phyloP scores from a whole-genome alignment of 1,140 invertebrate genomes.

The Drosophila elegans region DNA sequence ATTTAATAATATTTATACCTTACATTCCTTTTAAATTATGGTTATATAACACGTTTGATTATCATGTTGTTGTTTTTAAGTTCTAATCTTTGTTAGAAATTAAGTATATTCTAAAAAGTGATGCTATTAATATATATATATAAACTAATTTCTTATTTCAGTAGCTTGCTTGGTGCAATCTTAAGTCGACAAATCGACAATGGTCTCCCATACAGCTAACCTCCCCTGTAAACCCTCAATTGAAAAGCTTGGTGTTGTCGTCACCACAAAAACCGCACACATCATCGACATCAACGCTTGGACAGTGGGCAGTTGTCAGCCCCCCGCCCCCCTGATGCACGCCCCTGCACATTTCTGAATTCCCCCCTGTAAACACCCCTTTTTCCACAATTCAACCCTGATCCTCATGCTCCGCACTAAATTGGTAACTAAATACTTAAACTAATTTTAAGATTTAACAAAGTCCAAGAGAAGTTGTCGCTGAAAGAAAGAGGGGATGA shows the following conservation, averaged over 20 bases:
- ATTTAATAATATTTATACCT: too few relatives aligned
- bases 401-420: slow-evolving; percentile 50
- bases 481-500: slow-evolving; percentile 40
- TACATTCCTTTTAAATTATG: too few relatives aligned
- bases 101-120: too few relatives aligned
- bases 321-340: background rate
- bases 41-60: too few relatives aligned
- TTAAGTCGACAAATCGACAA: slow-evolving; percentile 5
- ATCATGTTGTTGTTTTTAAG: too few relatives aligned
- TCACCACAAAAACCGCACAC: slow-evolving; percentile 51
- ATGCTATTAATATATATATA: too few relatives aligned
- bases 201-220: too few relatives aligned
- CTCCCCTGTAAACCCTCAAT: slow-evolving; percentile 8
- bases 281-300: slow-evolving; percentile 44
- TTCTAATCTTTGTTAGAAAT: too few relatives aligned
- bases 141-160: background rate
- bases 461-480: slow-evolving; percentile 72
- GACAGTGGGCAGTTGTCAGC: slow-evolving; percentile 12
- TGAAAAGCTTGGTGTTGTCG: slow-evolving; percentile 4
- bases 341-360: too few relatives aligned
- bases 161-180: background rate
- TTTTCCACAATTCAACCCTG: slow-evolving; percentile 25
- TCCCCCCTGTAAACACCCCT: background rate
- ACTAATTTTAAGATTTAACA: slow-evolving; percentile 83
- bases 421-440: slow-evolving; percentile 84